Percentiles rank a stretch among this genome's conserved stretches.
Conservation (phyloP, 2,888 invertebrate genomes). For the Lamproptera curius region DNA sequence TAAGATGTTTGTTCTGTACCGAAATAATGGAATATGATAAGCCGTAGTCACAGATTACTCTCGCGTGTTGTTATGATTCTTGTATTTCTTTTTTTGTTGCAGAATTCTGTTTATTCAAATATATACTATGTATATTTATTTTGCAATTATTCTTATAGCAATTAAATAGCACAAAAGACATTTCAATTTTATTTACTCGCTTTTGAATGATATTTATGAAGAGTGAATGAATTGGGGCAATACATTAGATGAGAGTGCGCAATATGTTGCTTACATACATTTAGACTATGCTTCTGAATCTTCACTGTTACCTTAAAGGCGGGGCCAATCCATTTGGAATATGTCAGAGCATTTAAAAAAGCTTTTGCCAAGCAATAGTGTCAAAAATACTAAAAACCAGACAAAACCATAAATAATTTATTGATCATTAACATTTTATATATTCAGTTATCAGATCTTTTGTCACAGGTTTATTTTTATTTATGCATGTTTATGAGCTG, state of each 20-base stretch:
- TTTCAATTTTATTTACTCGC: constrained; percentile 57
- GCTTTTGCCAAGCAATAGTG: too few relatives aligned
- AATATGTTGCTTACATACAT: constrained; percentile 26
- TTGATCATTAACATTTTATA: too few relatives aligned
- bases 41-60: constrained; percentile 39
- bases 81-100: constrained; percentile 43
- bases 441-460: too few relatives aligned
- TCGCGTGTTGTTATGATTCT: constrained; percentile 27
- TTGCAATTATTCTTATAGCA: constrained; percentile 49
- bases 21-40: constrained; percentile 32
- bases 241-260: constrained; percentile 35
- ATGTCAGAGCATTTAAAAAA: too few relatives aligned
- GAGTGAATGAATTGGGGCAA: constrained; percentile 47
- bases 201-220: constrained; percentile 55
- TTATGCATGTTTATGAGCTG: too few relatives aligned
- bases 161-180: constrained; percentile 71
- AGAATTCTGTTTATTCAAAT: constrained; percentile 40
- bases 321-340: background rate
- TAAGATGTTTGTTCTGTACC: constrained; percentile 50
- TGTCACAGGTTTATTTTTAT: too few relatives aligned
- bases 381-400: too few relatives aligned
- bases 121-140: constrained; percentile 62
- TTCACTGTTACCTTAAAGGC: constrained; percentile 25
- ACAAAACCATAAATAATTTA: too few relatives aligned
- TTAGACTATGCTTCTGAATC: constrained; percentile 30